Evolutionary conservation across 2,797 vertebrate genomes (phyloP).

Genomic region (Danio choprae): DNA sequence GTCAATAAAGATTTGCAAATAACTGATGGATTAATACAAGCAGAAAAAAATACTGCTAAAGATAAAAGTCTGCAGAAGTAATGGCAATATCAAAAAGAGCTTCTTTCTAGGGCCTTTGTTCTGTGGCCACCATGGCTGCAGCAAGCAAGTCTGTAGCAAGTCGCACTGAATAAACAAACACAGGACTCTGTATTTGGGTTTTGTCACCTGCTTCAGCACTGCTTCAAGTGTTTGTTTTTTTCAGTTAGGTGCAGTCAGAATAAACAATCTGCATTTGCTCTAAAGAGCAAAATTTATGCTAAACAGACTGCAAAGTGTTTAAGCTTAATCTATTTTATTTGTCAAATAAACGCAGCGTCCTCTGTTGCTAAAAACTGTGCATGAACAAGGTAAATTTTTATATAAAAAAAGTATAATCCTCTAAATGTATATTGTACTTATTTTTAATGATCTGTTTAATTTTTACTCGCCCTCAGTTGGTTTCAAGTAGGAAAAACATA

Average conservation of each 20-base stretch:
- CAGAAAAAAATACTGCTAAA: no score
- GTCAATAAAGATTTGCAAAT: neutral
- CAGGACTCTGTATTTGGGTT: slow-evolving; percentile 66
- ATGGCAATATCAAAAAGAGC: slow-evolving; percentile 32
- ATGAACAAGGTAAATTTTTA: neutral
- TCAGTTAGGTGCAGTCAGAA: slow-evolving; percentile 3
- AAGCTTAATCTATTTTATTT: neutral
- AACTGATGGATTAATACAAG: neutral
- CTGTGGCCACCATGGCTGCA: slow-evolving; percentile 72
- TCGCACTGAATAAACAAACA: slow-evolving; percentile 68
- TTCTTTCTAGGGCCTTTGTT: slow-evolving; percentile 52
- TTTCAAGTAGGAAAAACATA: no score
- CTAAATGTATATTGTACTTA: neutral
- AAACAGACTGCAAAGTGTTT: neutral
- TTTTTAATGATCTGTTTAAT: no score
- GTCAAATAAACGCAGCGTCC: slow-evolving; percentile 3
- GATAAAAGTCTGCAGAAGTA: neutral
- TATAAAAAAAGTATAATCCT: neutral
- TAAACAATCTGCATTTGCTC: neutral
- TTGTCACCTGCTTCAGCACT: slow-evolving; percentile 48
- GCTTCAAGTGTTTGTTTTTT: slow-evolving; percentile 29
- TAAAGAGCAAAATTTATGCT: neutral
- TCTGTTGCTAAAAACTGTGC: neutral
- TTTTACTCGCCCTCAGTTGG: no score
- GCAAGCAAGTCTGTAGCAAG: slow-evolving; percentile 55